phyloP scores from a whole-genome alignment of 1,140 invertebrate genomes.

The Sarcophaga bullata region DNA sequence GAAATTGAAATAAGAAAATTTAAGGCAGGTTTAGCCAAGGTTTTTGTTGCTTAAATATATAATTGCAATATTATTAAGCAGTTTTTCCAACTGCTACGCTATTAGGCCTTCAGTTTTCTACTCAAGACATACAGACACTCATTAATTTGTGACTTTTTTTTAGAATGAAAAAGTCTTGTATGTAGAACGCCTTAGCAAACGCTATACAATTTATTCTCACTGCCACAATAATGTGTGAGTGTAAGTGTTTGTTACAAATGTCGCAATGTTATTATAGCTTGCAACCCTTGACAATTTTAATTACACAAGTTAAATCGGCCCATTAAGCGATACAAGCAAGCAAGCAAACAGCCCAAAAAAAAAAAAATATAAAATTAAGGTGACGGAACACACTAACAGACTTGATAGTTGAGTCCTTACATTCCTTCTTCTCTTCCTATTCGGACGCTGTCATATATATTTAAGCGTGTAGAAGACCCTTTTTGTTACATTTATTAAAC shows the following conservation, averaged over 20 bases:
- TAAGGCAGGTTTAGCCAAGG: too few species aligned
- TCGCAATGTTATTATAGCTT: constrained; percentile 39
- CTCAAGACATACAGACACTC: too few species aligned
- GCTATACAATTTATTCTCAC: not conserved
- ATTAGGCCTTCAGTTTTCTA: too few species aligned
- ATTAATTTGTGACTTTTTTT: too few species aligned
- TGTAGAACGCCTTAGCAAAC: not conserved
- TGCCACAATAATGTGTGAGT: constrained; percentile 3
- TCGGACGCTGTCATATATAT: not conserved
- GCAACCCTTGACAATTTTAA: constrained; percentile 48
- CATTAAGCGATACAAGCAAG: constrained; percentile 43
- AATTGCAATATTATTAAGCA: too few species aligned
- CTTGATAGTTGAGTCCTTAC: not conserved
- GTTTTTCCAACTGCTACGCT: too few species aligned
- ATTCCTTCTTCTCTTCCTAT: not conserved
- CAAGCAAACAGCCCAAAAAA: not conserved
- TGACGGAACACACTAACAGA: not conserved
- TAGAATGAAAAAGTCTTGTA: too few species aligned
- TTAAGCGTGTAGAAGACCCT: not conserved
- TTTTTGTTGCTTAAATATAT: too few species aligned
- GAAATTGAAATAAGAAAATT: too few species aligned
- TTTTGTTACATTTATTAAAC: not conserved
- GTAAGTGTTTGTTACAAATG: not conserved
- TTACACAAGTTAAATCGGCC: constrained; percentile 47
- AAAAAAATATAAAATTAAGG: too few species aligned